Percentiles rank a stretch among this genome's conserved stretches.
phyloP scores from a whole-genome alignment of 2,888 invertebrate species.

The Mamestra brassicae region DNA sequence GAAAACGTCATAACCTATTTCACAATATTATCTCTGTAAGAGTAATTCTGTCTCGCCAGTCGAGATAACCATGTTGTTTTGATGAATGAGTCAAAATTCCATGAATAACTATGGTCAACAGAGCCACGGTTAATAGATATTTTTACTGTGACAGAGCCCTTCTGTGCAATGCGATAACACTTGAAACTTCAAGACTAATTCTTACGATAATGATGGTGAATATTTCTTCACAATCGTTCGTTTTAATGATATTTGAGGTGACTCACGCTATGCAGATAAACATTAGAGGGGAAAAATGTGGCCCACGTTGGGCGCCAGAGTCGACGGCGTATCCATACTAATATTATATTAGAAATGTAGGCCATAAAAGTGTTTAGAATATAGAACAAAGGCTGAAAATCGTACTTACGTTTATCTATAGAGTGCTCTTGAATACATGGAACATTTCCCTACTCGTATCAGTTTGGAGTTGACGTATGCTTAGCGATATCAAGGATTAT shows the following conservation, averaged over 20 bases:
- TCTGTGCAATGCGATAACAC: slow-evolving; percentile 29
- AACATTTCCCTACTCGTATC: slow-evolving; percentile 56
- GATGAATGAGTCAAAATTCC: slow-evolving; percentile 39
- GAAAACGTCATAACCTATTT: slow-evolving; percentile 42
- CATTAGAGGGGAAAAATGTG: not conserved
- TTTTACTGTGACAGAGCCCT: not conserved
- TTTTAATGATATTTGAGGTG: not conserved
- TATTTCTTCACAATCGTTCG: not conserved
- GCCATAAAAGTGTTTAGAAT: slow-evolving; percentile 8
- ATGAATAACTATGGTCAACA: slow-evolving; percentile 19
- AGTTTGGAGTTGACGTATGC: slow-evolving; percentile 56
- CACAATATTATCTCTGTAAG: slow-evolving; percentile 45
- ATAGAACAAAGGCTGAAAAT: slow-evolving; percentile 29
- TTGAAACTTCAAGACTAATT: slow-evolving; percentile 3
- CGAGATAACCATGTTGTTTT: slow-evolving; percentile 34
- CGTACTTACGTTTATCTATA: slow-evolving; percentile 15
- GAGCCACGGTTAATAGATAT: not conserved
- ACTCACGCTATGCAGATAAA: not conserved
- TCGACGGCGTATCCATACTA: not conserved
- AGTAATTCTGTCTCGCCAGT: slow-evolving; percentile 23
- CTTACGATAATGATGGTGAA: not conserved
- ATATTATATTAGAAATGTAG: slow-evolving; percentile 7
- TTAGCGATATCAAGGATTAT: slow-evolving; percentile 45
- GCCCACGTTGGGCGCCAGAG: slow-evolving; percentile 56
- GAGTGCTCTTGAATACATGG: slow-evolving; percentile 55